Conservation (phyloP, 2,113 vertebrate species). For the Nothobranchius furzeri region DNA sequence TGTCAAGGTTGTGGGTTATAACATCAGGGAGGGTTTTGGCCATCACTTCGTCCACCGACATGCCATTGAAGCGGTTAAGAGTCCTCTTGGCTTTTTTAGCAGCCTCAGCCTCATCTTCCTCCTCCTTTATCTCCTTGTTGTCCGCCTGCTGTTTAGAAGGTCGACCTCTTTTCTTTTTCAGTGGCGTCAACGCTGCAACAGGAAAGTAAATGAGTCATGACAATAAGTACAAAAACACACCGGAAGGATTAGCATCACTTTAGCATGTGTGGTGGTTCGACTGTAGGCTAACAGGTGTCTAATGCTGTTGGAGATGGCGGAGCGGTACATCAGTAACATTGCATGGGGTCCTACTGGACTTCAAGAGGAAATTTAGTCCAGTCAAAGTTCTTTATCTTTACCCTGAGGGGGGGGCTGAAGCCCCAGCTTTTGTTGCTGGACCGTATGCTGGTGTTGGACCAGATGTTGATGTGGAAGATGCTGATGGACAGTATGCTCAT, state of each 20-base stretch:
- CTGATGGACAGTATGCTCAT: too few relatives aligned
- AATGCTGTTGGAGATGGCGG: too few relatives aligned
- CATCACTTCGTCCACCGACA: slow-evolving; percentile 93
- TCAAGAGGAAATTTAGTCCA: too few relatives aligned
- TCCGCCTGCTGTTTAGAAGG: slow-evolving; percentile 78
- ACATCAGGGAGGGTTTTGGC: slow-evolving; percentile 95
- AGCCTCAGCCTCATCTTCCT: slow-evolving; percentile 80
- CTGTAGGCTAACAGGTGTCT: too few relatives aligned
- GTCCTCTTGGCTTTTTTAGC: slow-evolving; percentile 92
- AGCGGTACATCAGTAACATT: too few relatives aligned
- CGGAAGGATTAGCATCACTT: not conserved
- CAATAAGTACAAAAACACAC: too few relatives aligned
- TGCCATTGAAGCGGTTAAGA: slow-evolving; percentile 94
- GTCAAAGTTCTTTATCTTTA: slow-evolving; percentile 13
- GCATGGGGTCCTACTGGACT: too few relatives aligned
- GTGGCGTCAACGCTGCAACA: slow-evolving; percentile 66
- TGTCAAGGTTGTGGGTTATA: slow-evolving; percentile 93
- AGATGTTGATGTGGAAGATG: slow-evolving; percentile 16
- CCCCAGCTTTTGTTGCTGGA: slow-evolving; percentile 42
- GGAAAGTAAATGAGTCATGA: not conserved
- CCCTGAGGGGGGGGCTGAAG: slow-evolving; percentile 46
- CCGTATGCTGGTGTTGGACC: slow-evolving; percentile 32
- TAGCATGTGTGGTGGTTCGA: too few relatives aligned
- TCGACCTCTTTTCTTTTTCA: slow-evolving; percentile 89
- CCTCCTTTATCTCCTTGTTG: slow-evolving; percentile 83